phyloP scores from a whole-genome alignment of 2,888 invertebrate genomes.

The Ashinkailepas kermadecensis region DNA sequence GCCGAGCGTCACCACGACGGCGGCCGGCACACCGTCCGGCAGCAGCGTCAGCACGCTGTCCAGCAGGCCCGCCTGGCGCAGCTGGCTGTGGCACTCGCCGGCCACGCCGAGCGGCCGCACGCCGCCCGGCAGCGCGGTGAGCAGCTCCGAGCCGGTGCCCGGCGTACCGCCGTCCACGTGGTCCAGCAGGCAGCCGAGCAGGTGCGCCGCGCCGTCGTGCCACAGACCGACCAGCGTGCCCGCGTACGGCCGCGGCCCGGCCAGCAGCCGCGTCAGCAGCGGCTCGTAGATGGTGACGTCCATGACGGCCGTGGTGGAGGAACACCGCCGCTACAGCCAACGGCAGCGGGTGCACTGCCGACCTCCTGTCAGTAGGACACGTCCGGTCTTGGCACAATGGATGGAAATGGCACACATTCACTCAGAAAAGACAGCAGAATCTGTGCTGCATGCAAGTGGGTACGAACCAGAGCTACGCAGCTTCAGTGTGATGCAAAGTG shows the following conservation, averaged over 20 bases:
- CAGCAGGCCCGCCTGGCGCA: not conserved
- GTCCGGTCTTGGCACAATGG: too few relatives aligned
- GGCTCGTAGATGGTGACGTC: conserved; percentile 7
- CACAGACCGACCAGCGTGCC: conserved; percentile 9
- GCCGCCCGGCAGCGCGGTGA: conserved; percentile 18
- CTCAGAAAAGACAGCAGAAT: too few relatives aligned
- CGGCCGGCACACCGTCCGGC: not conserved
- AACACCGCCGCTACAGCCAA: too few relatives aligned
- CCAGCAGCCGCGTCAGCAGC: conserved; percentile 11
- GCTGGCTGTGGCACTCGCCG: not conserved
- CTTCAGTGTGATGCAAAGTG: too few relatives aligned
- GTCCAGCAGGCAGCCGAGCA: conserved; percentile 16
- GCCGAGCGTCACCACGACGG: not conserved
- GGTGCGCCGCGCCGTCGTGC: not conserved
- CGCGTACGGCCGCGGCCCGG: not conserved
- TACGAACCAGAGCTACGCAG: too few relatives aligned
- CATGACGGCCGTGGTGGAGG: not conserved
- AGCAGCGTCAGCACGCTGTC: not conserved
- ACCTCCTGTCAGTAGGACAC: too few relatives aligned
- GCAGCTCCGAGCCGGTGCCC: not conserved
- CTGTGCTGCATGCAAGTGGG: too few relatives aligned
- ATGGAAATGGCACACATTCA: too few relatives aligned
- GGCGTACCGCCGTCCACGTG: conserved; percentile 6
- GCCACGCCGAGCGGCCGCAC: conserved; percentile 7
- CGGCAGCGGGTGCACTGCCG: too few relatives aligned